Conservation (phyloP, 2,888 invertebrate genomes). For the Rhagonycha fulva region DNA sequence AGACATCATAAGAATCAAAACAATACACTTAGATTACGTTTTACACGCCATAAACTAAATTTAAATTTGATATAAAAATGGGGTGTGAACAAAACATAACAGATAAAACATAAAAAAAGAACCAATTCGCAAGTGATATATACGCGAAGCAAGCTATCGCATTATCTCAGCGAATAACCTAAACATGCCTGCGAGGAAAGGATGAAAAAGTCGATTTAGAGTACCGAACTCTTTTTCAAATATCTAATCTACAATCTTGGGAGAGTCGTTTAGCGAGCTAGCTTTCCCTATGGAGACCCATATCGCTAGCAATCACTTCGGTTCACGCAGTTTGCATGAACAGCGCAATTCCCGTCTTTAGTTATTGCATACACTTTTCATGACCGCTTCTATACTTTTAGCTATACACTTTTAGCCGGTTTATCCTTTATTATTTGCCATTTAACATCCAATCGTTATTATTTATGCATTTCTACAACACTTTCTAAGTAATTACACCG, state of each 20-base stretch:
- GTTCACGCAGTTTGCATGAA: constrained; percentile 46
- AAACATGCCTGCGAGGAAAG: constrained; percentile 37
- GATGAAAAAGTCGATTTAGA: constrained; percentile 52
- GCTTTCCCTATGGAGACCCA: constrained; percentile 43
- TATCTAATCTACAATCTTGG: constrained; percentile 54
- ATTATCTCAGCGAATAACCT: constrained; percentile 41
- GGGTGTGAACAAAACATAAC: constrained; percentile 41
- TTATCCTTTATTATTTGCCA: constrained; percentile 4
- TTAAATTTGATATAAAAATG: constrained; percentile 36
- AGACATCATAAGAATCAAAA: neutral
- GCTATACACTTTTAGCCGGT: neutral
- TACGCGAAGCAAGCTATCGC: constrained; percentile 38
- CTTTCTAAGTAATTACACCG: neutral
- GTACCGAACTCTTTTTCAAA: constrained; percentile 47
- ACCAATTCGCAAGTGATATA: constrained; percentile 42
- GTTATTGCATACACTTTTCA: constrained; percentile 22
- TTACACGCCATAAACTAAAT: constrained; percentile 29
- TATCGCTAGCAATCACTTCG: constrained; percentile 47
- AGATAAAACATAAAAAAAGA: constrained; percentile 39
- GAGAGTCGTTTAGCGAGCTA: constrained; percentile 50
- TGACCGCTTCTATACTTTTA: neutral
- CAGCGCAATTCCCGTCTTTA: constrained; percentile 33
- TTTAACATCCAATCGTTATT: constrained; percentile 3
- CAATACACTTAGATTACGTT: constrained; percentile 16
- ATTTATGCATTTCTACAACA: constrained; percentile 3